Percentiles rank a stretch among this genome's conserved stretches.
Evolutionary conservation across 2,113 vertebrate species (phyloP).

Genomic region (Xenus cinereus): DNA sequence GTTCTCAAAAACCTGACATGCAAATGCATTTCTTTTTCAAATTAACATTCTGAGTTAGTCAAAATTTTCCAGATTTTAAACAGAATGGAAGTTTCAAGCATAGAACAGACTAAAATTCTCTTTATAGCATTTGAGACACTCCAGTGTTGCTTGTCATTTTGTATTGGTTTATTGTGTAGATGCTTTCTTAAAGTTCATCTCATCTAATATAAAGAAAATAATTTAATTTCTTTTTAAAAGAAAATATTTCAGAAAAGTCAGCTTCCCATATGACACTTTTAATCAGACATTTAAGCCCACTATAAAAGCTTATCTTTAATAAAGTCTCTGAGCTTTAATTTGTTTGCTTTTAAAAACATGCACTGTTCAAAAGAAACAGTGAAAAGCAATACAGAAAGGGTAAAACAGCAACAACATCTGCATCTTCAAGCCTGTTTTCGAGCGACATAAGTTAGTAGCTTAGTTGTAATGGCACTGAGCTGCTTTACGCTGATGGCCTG

Average conservation of each 20-base stretch:
- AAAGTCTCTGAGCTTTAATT: background rate
- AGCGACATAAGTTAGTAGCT: background rate
- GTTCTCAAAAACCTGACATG: background rate
- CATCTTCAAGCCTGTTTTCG: background rate
- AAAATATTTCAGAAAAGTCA: background rate
- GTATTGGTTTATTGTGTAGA: background rate
- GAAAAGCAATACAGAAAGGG: background rate
- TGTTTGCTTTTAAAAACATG: background rate
- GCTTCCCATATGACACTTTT: background rate
- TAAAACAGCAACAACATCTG: background rate
- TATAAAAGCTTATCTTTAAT: background rate
- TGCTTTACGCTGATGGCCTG: constrained; percentile 28
- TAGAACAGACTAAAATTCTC: background rate
- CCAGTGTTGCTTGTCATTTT: background rate
- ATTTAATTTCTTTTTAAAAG: background rate
- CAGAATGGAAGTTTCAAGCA: background rate
- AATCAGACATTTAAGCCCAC: background rate
- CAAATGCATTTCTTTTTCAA: background rate
- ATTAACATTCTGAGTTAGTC: background rate
- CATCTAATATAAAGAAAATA: background rate
- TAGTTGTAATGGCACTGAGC: constrained; percentile 39
- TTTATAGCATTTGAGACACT: background rate
- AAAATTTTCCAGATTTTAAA: background rate
- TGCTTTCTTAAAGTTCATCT: background rate
- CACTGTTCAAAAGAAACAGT: background rate